Percentiles rank a stretch among this genome's conserved stretches.
Evolutionary conservation across 2,113 vertebrate species (phyloP).

Genomic region (Cepphus grylle): DNA sequence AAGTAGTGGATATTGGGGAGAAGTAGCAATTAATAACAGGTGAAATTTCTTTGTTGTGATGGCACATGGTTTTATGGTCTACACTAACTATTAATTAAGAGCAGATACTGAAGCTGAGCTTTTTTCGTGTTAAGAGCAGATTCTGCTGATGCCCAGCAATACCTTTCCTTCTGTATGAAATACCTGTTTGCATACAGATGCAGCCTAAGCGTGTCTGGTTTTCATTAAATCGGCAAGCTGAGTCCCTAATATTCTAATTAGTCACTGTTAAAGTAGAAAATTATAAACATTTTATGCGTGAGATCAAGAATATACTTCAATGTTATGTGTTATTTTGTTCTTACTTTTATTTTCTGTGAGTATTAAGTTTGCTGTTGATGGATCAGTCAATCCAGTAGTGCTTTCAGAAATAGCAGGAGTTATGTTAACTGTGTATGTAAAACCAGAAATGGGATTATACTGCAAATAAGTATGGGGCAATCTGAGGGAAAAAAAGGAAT

Average conservation of each 20-base stretch:
- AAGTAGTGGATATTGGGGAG: neutral
- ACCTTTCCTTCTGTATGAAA: neutral
- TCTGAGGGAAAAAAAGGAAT: accelerated
- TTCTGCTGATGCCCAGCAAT: neutral
- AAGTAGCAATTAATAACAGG: neutral
- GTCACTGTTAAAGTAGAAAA: neutral
- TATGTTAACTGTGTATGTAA: neutral
- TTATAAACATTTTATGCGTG: neutral
- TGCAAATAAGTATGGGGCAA: neutral
- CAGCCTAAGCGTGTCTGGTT: neutral
- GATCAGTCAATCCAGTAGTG: neutral
- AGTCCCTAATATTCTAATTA: slow-evolving; percentile 3
- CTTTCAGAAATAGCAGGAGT: neutral
- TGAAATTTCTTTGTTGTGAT: neutral
- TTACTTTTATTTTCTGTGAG: neutral
- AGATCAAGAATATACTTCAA: neutral
- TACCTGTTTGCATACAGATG: neutral
- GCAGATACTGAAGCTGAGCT: neutral
- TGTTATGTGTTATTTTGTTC: neutral
- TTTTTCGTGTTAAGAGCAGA: neutral
- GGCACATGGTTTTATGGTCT: neutral
- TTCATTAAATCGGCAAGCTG: neutral
- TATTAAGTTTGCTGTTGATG: neutral
- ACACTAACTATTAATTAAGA: neutral
- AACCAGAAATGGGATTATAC: neutral